These are phyloP conservation scores for Rhadina sibilatrix DNA, from an alignment of 2,113 vertebrate genomes.

Conservation along the genomic window DNA sequence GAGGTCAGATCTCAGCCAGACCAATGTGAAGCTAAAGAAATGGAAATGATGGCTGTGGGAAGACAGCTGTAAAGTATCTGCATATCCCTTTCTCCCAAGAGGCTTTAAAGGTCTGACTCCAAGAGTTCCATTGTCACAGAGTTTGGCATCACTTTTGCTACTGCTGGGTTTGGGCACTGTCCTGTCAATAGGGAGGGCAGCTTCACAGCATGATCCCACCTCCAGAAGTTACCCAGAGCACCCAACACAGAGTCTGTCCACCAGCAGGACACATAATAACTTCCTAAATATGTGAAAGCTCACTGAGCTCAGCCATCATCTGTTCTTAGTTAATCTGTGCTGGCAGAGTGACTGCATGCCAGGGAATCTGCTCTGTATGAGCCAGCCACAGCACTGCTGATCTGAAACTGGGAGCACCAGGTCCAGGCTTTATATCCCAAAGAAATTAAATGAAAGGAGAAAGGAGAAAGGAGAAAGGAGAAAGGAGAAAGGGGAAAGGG, in stretches of 20 bases:
- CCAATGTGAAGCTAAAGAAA: neutral
- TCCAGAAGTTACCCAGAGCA: neutral
- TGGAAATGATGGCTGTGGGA: neutral
- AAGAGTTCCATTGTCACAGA: neutral
- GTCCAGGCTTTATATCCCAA: neutral
- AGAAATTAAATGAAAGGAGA: neutral
- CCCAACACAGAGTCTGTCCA: neutral
- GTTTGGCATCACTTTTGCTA: neutral
- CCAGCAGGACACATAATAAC: neutral
- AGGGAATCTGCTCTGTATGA: neutral
- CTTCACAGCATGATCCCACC: neutral
- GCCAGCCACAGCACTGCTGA: neutral
- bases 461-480: too few relatives aligned
- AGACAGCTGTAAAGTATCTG: neutral
- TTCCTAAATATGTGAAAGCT: neutral
- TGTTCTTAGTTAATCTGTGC: neutral
- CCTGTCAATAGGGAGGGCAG: neutral
- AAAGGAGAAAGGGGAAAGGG: too few relatives aligned
- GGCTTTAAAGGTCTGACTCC: neutral
- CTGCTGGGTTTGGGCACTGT: neutral
- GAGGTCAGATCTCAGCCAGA: neutral
- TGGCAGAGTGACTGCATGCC: neutral
- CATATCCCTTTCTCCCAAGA: neutral
- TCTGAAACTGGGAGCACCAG: neutral
- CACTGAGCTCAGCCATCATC: neutral